Evolutionary conservation across 2,797 vertebrate species (phyloP).

Genomic region (Syngnathus rostellatus): DNA sequence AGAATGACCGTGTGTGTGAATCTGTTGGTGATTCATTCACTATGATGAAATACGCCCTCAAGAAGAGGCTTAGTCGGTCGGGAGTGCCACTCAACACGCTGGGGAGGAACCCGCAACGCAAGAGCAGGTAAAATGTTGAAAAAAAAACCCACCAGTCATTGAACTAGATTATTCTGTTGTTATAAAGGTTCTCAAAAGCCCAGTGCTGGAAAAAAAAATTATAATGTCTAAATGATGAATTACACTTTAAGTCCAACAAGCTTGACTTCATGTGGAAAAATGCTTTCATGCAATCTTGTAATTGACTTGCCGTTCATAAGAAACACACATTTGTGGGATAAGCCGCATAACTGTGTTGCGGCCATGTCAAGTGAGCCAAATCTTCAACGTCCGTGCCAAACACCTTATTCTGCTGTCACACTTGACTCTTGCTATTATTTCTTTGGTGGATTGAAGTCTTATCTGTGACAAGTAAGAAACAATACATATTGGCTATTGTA

Average conservation of each 20-base stretch:
- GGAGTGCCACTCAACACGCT: conserved; percentile 41
- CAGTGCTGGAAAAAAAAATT: not conserved
- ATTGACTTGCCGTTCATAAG: not conserved
- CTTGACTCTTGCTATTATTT: not conserved
- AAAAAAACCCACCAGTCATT: not conserved
- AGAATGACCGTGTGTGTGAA: conserved; percentile 17
- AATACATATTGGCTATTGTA: not conserved
- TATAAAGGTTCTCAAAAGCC: not conserved
- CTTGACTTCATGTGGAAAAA: not conserved
- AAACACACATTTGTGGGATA: not conserved
- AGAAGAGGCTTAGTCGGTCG: conserved; percentile 46
- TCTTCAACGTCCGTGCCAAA: not conserved
- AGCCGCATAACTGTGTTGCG: not conserved
- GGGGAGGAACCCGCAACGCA: conserved; percentile 25
- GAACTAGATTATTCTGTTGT: not conserved
- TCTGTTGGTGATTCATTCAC: conserved; percentile 41
- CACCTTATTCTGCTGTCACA: not conserved
- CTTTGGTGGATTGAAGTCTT: conserved; percentile 1
- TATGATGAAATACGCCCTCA: conserved; percentile 39
- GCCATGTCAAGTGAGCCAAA: not conserved
- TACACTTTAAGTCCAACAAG: not conserved
- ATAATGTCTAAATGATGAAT: not conserved
- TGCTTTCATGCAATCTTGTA: not conserved
- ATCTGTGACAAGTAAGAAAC: conserved; percentile 1
- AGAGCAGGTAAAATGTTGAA: conserved; percentile 34